These are phyloP conservation scores for Pseudobourletiella spinata DNA, from an alignment of 1,140 invertebrate genomes.

Conservation along the genomic window DNA sequence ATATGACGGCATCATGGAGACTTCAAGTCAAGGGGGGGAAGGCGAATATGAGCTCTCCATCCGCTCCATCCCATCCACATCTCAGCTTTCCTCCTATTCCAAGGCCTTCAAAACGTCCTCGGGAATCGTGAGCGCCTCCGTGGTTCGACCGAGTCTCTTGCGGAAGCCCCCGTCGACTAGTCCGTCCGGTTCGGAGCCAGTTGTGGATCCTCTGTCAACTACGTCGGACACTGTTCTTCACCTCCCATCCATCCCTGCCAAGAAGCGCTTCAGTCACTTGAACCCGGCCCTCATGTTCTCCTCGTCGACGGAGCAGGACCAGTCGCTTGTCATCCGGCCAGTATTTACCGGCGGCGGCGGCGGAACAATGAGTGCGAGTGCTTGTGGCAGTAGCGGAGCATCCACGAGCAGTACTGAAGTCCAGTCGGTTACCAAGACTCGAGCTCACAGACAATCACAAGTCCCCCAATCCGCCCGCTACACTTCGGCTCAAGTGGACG, in stretches of 20 bases:
- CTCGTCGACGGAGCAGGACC: not conserved
- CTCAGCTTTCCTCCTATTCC: not conserved
- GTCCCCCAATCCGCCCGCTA: constrained; percentile 30
- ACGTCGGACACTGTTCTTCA: not conserved
- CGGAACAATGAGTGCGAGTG: not conserved
- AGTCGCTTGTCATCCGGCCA: not conserved
- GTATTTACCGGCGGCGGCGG: not conserved
- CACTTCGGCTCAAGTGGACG: constrained; percentile 32
- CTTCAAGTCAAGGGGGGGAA: no score
- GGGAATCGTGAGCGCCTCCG: not conserved
- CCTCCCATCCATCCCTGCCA: not conserved
- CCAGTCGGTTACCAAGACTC: constrained; percentile 11
- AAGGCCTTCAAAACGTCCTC: constrained; percentile 7
- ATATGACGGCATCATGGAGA: no score
- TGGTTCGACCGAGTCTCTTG: not conserved
- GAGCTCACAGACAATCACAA: constrained; percentile 30
- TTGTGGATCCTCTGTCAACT: not conserved
- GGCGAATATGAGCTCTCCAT: constrained; percentile 8
- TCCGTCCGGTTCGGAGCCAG: not conserved
- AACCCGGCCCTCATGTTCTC: not conserved
- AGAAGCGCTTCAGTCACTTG: constrained; percentile 4
- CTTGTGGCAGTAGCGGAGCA: not conserved
- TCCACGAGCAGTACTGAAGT: not conserved
- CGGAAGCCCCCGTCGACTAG: not conserved
- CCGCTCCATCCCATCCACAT: not conserved